Evolutionary conservation across 2,888 invertebrate species (phyloP), one percentile per base, ranked within the genome.

Genomic region (Erynnis tages): DNA sequence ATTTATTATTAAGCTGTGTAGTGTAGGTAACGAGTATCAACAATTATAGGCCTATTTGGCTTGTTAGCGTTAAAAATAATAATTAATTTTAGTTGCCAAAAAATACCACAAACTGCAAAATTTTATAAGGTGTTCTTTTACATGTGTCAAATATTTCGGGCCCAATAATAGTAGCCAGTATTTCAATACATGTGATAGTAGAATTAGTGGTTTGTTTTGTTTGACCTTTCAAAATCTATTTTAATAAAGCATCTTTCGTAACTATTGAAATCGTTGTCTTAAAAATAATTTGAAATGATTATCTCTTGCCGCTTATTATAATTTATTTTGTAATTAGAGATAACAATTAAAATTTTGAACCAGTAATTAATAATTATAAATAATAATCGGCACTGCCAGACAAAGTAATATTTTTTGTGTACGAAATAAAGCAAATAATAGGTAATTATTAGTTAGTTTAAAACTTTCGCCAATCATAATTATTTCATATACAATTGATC

Each of bases 121-220:
- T n/a, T n/a, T n/a, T n/a, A n/a, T n/a, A n/a, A n/a, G n/a, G n/a
- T n/a, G n/a, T n/a, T n/a, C n/a, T n/a, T n/a, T n/a, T n/a, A n/a
- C n/a, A n/a, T n/a, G n/a, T n/a, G n/a, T n/a, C n/a, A n/a, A n/a
- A n/a, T n/a, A n/a, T n/a, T n/a, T n/a, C n/a, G n/a, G n/a, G n/a
- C n/a, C n/a, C n/a, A n/a, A n/a, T n/a, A n/a, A n/a, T n/a, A n/a
- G 81, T 73, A 80, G 76, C 69, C 82, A 80, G 82, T 85, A 85
- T 85, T 74, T 72, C 78, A 79, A 82, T 86, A 73, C 80, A 85
- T 88, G 87, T 88, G 88, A 88, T 88, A 88, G 83, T 87, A 88
- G 87, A 66, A 70, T 60, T 71, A 71, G 68, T 55, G 45, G 37
- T 59, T 53, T 54, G 35, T 43, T 60, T 58, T 54, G 37, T 55